Conservation (phyloP, 2,888 invertebrate genomes). For the Pseudococcus jackbeardsleyi region DNA sequence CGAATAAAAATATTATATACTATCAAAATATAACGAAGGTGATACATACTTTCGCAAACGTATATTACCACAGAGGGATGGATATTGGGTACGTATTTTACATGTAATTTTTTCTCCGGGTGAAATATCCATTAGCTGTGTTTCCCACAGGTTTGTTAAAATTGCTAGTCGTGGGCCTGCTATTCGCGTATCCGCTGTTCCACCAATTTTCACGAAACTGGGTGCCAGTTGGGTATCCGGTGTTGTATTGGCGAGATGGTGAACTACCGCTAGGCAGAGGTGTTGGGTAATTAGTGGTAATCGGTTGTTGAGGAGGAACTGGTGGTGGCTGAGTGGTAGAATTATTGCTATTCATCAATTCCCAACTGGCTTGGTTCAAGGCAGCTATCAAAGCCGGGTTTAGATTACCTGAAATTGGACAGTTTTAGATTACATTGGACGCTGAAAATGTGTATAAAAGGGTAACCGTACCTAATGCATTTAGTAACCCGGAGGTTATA, state of each 20-base stretch:
- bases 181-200: slow-evolving; percentile 58
- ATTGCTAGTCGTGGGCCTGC: neutral
- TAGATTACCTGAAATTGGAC: slow-evolving; percentile 54
- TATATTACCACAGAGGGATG: slow-evolving; percentile 17
- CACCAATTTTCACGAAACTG: slow-evolving; percentile 65
- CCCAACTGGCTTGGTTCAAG: slow-evolving; percentile 64
- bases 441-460: neutral
- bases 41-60: slow-evolving; percentile 25
- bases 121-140: slow-evolving; percentile 39
- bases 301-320: slow-evolving; percentile 57
- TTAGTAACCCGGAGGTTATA: slow-evolving; percentile 56
- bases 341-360: slow-evolving; percentile 57
- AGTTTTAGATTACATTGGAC: neutral
- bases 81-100: neutral
- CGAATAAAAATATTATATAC: neutral
- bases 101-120: slow-evolving; percentile 62
- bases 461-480: slow-evolving; percentile 46
- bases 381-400: slow-evolving; percentile 63
- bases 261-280: slow-evolving; percentile 52
- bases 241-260: slow-evolving; percentile 57
- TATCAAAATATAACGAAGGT: slow-evolving; percentile 11
- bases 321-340: slow-evolving; percentile 26
- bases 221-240: slow-evolving; percentile 31
- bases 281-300: slow-evolving; percentile 49
- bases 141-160: slow-evolving; percentile 48